Base-by-base conservation (phyloP, 1,140 invertebrate genomes). In the Catajapyx aquilonaris region DNA sequence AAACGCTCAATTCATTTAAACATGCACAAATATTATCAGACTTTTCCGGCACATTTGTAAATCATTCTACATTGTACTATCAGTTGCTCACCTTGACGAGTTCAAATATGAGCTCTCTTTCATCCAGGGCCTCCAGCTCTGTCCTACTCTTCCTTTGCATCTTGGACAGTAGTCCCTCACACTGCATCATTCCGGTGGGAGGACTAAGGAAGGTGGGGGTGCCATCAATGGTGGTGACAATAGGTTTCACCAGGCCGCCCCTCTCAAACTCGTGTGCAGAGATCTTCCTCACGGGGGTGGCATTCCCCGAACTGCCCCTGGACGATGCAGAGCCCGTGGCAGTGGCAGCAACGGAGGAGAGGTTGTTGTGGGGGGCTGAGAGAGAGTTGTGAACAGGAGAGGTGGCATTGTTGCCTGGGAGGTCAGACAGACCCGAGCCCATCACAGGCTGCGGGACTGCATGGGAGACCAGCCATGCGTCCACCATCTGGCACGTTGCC, bases 211-310 rank as follows among this genome's bases (percentile, higher is more conserved):
- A 43, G 2, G 46, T 45, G 18, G 42, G 31, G 5, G 39, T 43
- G 33, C 40, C 41, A 41, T 44, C 43, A 32, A 44, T 55, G 11
- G 65, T 73, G 40, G 77, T 83, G 31, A 93, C 77, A 53, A 93
- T 81, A 31, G 86, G 86, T 53, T 87, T 88, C 28, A 90, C 55
- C 5, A 88, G 65, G 28, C 86, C 85, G 1, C 85, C 84, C 2
- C 81, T 69, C 55, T 93, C 87, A 54, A 94, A 94, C 53, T 93
- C 87, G 57, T 91, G 85, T 7, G 87, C 86, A 2, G 86, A 93
- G 49, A 94, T 90, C 63, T 93, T 94, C 38, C 87, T 69, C 25
- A 93, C 85, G 7, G 87, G 87, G 16, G 86, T 87, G 33, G 83
- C 80, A 9, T 81, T 78, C 3, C 83, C 83, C 0, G 78, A 80